phyloP scores from a whole-genome alignment of 2,888 invertebrate species.

The Lepidochitona cinerea region DNA sequence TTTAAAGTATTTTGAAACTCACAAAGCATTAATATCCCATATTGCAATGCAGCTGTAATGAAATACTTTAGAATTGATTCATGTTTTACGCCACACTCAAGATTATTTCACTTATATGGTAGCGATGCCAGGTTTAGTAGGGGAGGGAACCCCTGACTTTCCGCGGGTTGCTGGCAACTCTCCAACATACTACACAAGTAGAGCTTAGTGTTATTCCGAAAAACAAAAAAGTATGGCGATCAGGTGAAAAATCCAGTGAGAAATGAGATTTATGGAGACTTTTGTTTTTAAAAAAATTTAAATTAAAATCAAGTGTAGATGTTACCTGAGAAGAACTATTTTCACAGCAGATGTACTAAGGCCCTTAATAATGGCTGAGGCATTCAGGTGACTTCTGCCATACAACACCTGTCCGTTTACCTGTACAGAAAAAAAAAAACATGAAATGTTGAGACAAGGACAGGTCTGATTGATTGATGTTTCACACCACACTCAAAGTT shows the following conservation, averaged over 20 bases:
- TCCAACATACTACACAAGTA: neutral
- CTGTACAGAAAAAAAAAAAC: slow-evolving; percentile 75
- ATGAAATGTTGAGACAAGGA: too few relatives aligned
- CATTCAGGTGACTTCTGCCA: slow-evolving; percentile 96
- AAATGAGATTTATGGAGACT: too few relatives aligned
- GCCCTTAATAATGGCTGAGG: slow-evolving; percentile 95
- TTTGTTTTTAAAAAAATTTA: too few relatives aligned
- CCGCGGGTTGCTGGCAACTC: neutral
- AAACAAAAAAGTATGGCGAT: neutral
- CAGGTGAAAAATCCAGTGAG: too few relatives aligned
- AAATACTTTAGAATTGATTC: too few relatives aligned
- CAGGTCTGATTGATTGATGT: too few relatives aligned
- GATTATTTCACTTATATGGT: neutral
- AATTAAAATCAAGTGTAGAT: too few relatives aligned
- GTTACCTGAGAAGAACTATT: slow-evolving; percentile 86
- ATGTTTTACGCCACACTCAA: neutral
- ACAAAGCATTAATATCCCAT: too few relatives aligned
- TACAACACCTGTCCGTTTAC: slow-evolving; percentile 94
- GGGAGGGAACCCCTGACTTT: neutral
- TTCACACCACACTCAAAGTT: too few relatives aligned
- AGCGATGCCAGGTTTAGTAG: neutral
- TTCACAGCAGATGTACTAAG: slow-evolving; percentile 86
- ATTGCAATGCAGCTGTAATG: too few relatives aligned
- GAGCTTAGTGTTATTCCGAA: neutral
- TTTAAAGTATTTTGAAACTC: too few relatives aligned